Evolutionary conservation across 2,797 vertebrate species (phyloP), one percentile per base, ranked within the genome.

Genomic region (Phataginus tricuspis): DNA sequence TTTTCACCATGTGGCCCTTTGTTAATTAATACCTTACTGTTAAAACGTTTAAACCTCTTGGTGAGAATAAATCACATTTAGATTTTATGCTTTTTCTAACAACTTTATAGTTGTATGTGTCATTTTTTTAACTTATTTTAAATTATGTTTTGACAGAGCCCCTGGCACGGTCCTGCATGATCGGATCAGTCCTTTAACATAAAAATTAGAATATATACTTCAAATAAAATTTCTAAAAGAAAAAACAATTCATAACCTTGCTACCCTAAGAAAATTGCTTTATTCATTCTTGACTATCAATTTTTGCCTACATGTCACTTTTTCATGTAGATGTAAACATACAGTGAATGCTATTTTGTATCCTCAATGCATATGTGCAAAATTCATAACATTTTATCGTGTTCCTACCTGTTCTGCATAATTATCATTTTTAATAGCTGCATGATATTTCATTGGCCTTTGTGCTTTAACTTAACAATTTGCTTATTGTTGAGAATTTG

Each of bases 401-500:
- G 91, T 82, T 91, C 75, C 59, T 80, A 64, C 93, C 64, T 27
- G 78, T 34, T 39, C 71, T 49, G 66, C 66, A 49, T 85, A 51
- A 95, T 91, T 95, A 51, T 71, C 34, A 39, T 68, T 85, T 94
- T 94, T 80, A 96, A 93, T 95, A 89, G 74, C 39, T 72, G 49
- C 49, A 29, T 92, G 69, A 37, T 88, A 72, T 57, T 94, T 77
- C 88, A 82, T 61, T 53, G 49, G 63, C 71, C 71, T 91, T 10
- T 68, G 34, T 82, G 34, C 19, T 66, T 34, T 77, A 80, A 31
- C 25, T 49, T 51, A 80, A 97, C 87, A 97, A 80, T 86, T 80
- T 59, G 45, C 72, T 75, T 78, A 95, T 78, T 83, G 88, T 95
- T 79, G 31, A 77, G 55, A 82, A 57, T 29, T 68, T 97, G 96